Evolutionary conservation across 2,797 vertebrate species (phyloP).

Genomic region (Lepus townsendii): DNA sequence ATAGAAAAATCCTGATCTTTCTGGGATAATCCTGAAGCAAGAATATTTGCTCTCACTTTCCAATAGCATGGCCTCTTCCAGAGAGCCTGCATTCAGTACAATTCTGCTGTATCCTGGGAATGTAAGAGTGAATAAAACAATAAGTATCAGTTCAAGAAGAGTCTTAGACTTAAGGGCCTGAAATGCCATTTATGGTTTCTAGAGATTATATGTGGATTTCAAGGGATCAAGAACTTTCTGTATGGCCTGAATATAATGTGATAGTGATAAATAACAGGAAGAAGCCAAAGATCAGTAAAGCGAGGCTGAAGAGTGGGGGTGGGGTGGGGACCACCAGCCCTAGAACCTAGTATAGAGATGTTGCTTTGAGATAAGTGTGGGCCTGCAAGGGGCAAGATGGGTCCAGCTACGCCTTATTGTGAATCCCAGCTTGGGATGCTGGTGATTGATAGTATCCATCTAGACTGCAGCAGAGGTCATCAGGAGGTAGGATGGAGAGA

Average conservation of each 20-base stretch:
- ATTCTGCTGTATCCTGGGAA: background rate
- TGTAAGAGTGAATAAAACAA: background rate
- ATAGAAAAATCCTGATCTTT: background rate
- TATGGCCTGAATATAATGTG: background rate
- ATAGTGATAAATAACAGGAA: background rate
- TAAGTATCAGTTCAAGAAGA: background rate
- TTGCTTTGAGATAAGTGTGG: no score
- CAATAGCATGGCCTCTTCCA: background rate
- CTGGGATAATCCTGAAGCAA: background rate
- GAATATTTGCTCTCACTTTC: background rate
- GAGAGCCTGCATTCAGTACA: background rate
- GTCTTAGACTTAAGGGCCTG: background rate
- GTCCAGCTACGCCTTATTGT: background rate
- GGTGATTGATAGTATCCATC: background rate
- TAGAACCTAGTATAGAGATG: no score
- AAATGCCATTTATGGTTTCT: background rate
- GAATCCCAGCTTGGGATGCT: background rate
- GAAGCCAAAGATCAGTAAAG: background rate
- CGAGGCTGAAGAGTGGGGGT: background rate
- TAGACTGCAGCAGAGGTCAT: background rate
- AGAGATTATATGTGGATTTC: background rate
- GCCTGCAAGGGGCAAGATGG: background rate
- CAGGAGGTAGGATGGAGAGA: background rate
- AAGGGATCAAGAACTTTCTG: background rate
- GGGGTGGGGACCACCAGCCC: no score